phyloP scores from a whole-genome alignment of 1,140 invertebrate genomes.

The Laupala kohalensis region DNA sequence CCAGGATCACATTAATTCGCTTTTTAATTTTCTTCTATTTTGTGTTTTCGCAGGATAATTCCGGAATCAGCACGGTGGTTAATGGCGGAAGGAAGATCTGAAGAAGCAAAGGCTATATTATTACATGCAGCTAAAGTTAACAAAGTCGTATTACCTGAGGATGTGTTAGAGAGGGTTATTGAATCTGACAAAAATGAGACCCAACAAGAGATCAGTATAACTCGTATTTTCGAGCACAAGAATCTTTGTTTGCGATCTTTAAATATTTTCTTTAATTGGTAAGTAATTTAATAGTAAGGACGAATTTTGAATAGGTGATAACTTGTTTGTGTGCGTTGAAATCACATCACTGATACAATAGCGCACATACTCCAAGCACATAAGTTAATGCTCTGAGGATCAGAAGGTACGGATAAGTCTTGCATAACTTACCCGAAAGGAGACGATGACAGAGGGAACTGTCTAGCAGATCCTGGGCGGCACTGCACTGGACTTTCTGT shows the following conservation, averaged over 20 bases:
- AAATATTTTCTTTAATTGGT: constrained; percentile 21
- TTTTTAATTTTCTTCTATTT: too few species aligned
- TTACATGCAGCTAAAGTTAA: constrained; percentile 54
- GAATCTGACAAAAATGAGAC: constrained; percentile 29
- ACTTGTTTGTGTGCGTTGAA: too few species aligned
- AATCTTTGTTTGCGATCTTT: constrained; percentile 66
- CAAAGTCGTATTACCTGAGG: constrained; percentile 39
- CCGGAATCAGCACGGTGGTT: constrained; percentile 74
- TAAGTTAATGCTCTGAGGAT: too few species aligned
- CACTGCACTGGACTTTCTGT: too few species aligned
- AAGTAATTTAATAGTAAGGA: background rate
- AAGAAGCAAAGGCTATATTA: constrained; percentile 54
- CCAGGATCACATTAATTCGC: too few species aligned
- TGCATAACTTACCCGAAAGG: too few species aligned
- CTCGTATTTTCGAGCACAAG: constrained; percentile 55
- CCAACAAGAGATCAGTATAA: constrained; percentile 30
- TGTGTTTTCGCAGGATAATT: too few species aligned
- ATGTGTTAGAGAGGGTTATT: constrained; percentile 31
- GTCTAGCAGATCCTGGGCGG: too few species aligned
- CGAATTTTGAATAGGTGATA: background rate
- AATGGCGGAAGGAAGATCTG: constrained; percentile 55
- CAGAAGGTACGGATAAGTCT: too few species aligned
- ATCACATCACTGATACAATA: too few species aligned
- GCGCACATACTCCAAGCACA: too few species aligned
- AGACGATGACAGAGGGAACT: too few species aligned